These are phyloP conservation scores for Sinhomidia bicolor DNA, from an alignment of 2,888 invertebrate genomes.

Conservation along the genomic window DNA sequence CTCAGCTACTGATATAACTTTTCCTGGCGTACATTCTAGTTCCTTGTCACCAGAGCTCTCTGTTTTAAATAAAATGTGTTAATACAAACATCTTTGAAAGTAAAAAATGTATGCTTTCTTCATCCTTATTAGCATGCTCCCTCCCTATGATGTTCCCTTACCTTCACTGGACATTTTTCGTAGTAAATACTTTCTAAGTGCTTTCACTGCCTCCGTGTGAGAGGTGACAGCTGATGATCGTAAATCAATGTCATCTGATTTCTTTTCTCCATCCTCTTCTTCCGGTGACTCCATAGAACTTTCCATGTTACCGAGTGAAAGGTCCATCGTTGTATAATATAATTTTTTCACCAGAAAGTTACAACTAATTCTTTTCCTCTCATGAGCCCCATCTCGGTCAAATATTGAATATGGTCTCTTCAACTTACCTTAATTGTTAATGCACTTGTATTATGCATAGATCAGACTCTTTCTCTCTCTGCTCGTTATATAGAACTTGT, in stretches of 20 bases:
- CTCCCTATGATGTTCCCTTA: constrained; percentile 3
- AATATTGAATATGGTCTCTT: background rate
- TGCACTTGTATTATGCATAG: constrained; percentile 22
- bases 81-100: too few relatives aligned
- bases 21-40: constrained; percentile 33
- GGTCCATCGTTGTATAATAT: constrained; percentile 22
- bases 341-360: background rate
- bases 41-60: constrained; percentile 65
- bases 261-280: background rate
- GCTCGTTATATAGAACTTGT: background rate
- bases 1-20: constrained; percentile 63
- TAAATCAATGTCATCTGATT: constrained; percentile 46
- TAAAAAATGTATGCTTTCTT: background rate
- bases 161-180: constrained; percentile 74
- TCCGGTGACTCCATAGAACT: constrained; percentile 41
- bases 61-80: background rate
- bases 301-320: constrained; percentile 27
- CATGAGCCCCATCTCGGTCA: background rate
- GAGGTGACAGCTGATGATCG: constrained; percentile 52
- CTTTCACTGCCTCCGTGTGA: constrained; percentile 70
- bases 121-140: background rate
- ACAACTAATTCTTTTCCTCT: background rate
- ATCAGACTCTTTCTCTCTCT: too few relatives aligned
- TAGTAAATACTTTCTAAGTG: constrained; percentile 69
- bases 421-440: constrained; percentile 1